These are phyloP conservation scores for Threskiornis aethiopicus DNA, from an alignment of 2,797 vertebrate species.

Conservation along the genomic window DNA sequence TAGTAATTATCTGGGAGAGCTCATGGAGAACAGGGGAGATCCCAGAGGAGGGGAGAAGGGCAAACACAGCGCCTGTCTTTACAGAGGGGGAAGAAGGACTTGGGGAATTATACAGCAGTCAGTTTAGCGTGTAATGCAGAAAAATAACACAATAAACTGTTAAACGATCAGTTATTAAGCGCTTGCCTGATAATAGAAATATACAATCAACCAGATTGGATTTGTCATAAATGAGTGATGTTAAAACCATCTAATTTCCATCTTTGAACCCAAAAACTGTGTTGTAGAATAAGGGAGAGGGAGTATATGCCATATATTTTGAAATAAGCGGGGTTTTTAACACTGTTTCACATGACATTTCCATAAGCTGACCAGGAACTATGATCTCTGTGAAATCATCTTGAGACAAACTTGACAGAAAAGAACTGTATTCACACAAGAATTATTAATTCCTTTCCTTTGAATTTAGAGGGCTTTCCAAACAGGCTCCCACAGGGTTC, in stretches of 20 bases:
- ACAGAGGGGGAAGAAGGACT: neutral
- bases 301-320: neutral
- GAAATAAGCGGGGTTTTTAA: neutral
- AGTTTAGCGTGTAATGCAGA: neutral
- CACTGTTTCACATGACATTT: neutral
- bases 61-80: neutral
- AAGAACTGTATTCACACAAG: neutral
- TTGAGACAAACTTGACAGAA: neutral
- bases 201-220: neutral
- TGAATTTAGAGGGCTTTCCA: neutral
- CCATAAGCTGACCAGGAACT: neutral
- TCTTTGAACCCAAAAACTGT: neutral
- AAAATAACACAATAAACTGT: neutral
- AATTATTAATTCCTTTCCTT: neutral
- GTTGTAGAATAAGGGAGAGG: neutral
- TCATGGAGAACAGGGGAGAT: neutral
- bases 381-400: neutral
- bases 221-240: neutral
- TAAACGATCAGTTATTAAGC: neutral
- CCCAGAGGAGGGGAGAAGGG: conserved; percentile 12
- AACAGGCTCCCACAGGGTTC: neutral
- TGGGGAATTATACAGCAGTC: neutral
- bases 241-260: neutral
- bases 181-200: neutral
- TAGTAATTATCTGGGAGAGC: neutral